A percentile compares a stretch with the other conserved stretches of the same genome.
These are phyloP conservation scores for Mustelus asterias DNA, from an alignment of 2,113 vertebrate species.

Conservation along the genomic window DNA sequence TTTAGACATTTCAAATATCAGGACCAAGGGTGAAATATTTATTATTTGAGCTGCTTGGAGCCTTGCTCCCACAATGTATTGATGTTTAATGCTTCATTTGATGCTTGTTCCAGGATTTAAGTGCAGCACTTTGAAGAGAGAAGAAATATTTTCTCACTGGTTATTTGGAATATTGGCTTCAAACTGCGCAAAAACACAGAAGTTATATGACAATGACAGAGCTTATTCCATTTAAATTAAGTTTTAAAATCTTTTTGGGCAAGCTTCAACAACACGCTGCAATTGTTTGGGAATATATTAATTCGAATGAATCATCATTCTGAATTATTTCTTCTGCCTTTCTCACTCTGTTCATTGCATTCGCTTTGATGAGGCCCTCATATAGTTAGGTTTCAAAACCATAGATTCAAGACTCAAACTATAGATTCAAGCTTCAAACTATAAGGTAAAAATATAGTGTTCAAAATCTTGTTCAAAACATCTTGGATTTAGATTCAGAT, in stretches of 20 bases:
- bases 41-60: background rate
- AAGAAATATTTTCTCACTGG: background rate
- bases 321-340: background rate
- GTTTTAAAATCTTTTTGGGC: background rate
- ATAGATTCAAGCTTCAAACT: background rate
- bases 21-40: background rate
- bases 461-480: background rate
- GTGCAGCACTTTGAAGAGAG: background rate
- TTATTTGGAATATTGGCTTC: background rate
- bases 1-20: background rate
- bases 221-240: background rate
- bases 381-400: background rate
- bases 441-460: background rate
- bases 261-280: background rate
- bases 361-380: background rate
- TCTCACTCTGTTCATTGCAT: background rate
- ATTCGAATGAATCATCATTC: constrained; percentile 18
- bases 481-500: background rate
- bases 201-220: background rate
- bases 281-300: constrained; percentile 9
- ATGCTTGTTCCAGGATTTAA: background rate
- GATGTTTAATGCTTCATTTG: background rate
- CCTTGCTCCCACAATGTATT: background rate
- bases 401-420: background rate
- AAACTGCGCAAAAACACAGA: background rate